These are phyloP conservation scores for Gulo gulo DNA, from an alignment of 2,113 vertebrate species.

Conservation along the genomic window DNA sequence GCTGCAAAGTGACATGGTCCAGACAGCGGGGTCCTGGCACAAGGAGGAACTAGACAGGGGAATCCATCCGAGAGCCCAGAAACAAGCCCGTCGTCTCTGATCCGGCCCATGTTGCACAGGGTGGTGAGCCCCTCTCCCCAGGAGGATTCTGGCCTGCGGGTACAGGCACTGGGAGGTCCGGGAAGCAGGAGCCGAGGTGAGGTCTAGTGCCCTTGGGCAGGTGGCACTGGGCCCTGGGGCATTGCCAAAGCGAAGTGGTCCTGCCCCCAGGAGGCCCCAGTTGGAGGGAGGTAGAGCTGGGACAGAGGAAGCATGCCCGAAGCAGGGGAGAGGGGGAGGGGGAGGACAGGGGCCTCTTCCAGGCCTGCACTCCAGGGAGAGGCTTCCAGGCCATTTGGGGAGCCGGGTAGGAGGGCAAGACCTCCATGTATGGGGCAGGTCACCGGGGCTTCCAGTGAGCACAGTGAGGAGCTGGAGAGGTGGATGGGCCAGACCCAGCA, in stretches of 20 bases:
- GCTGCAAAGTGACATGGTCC: fast-evolving
- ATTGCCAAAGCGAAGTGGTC: neutral
- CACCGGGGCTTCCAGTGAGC: fast-evolving
- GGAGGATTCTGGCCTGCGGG: fast-evolving
- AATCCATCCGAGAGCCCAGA: fast-evolving
- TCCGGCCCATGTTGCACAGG: fast-evolving
- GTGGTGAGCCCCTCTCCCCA: fast-evolving
- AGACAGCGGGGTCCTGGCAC: fast-evolving
- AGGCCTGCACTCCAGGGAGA: fast-evolving
- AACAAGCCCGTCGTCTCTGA: fast-evolving
- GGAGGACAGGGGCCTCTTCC: fast-evolving
- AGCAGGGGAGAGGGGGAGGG: fast-evolving
- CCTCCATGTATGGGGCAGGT: neutral
- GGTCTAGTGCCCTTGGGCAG: fast-evolving
- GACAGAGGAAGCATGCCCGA: fast-evolving
- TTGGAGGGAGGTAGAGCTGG: neutral
- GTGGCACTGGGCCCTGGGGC: fast-evolving
- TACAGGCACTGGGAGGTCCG: fast-evolving
- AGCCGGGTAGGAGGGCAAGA: neutral
- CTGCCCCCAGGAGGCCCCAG: neutral
- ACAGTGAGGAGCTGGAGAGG: neutral
- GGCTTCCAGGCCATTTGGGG: neutral
- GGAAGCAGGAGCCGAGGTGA: fast-evolving
- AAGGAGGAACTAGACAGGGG: fast-evolving
- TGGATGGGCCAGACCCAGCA: no score